Evolutionary conservation across 2,113 vertebrate species (phyloP), one percentile per base, ranked within the genome.

Genomic region (Myanophis thanlyinensis): DNA sequence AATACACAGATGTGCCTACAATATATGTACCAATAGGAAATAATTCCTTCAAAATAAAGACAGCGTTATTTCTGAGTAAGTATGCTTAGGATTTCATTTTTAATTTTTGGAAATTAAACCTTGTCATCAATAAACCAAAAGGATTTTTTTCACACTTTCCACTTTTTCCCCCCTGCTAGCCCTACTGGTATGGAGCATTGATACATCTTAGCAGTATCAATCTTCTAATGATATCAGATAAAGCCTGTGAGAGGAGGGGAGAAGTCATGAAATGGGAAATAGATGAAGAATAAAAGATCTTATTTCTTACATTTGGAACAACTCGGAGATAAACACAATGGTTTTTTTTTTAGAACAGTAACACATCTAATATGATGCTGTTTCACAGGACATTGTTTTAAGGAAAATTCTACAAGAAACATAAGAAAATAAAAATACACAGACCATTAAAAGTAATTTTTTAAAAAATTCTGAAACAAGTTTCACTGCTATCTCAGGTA

Each of bases 151-250:
- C 94, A 92, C 49, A 73, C 85, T 25, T 90, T 93, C 91, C n/a
- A 22, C 47, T 89, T 94, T 87, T 91, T 94, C 95, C 95, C 95
- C 95, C 46, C 44, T 90, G 93, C 93, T 94, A 92, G 94, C 93
- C 95, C 94, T 86, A 85, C 95, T 96, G 97, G 97, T 96, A 97
- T 97, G 96, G 94, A 95, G 95, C 95, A 96, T 95, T 96, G 95
- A 93, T 95, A 96, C 91, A 51, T 97, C 96, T 95, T 97, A 98
- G 97, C 97, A 98, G 97, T 97, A 98, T 97, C 96, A 97, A 97
- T 96, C 96, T 95, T 97, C 94, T 93, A 92, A 94, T 96, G 96
- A 97, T 96, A 93, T 97, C 97, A 94, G 93, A 95, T 85, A 93
- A 93, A 90, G 95, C 89, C 91, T 88, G 44, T 86, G 46, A 62